A percentile compares a stretch with the other conserved stretches of the same genome.
Evolutionary conservation across 2,797 vertebrate species (phyloP).

Genomic region (Zenarchopterus dispar): DNA sequence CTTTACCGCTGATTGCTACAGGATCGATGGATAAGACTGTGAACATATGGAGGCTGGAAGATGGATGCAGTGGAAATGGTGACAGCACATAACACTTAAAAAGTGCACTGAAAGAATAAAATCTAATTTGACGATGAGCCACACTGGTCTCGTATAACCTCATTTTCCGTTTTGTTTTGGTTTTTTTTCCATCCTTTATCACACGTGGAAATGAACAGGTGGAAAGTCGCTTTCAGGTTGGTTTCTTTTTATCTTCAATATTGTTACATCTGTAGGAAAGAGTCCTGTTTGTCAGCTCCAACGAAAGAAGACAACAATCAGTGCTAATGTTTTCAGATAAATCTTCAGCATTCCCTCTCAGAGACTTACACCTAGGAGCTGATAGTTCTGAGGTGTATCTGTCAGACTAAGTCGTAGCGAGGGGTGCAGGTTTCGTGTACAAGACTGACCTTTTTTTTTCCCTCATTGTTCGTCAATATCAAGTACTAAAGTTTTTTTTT

Average conservation of each 20-base stretch:
- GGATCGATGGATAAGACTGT: slow-evolving; percentile 98
- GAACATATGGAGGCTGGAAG: slow-evolving; percentile 90
- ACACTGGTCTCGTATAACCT: background rate
- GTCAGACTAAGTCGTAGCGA: background rate
- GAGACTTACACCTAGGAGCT: too few relatives aligned
- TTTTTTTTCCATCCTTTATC: slow-evolving; percentile 9
- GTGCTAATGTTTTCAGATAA: too few relatives aligned
- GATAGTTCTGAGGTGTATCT: too few relatives aligned
- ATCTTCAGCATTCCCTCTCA: too few relatives aligned
- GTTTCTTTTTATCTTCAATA: slow-evolving; percentile 23
- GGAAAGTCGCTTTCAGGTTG: slow-evolving; percentile 55
- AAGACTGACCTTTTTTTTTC: slow-evolving; percentile 8
- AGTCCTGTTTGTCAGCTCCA: too few relatives aligned
- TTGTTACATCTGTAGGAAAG: background rate
- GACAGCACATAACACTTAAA: background rate
- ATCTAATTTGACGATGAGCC: background rate
- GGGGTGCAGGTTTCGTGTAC: slow-evolving; percentile 32
- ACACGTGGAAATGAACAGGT: slow-evolving; percentile 45
- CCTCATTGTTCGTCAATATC: slow-evolving; percentile 11
- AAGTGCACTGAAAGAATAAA: background rate
- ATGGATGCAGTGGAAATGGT: slow-evolving; percentile 61
- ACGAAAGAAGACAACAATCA: too few relatives aligned
- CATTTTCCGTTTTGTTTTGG: slow-evolving; percentile 1
- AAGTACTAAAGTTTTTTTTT: slow-evolving; percentile 23
- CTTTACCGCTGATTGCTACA: slow-evolving; percentile 87